A percentile compares a stretch with the other conserved stretches of the same genome.
These are phyloP conservation scores for Xylophagus ater DNA, from an alignment of 2,888 invertebrate genomes.

Conservation along the genomic window DNA sequence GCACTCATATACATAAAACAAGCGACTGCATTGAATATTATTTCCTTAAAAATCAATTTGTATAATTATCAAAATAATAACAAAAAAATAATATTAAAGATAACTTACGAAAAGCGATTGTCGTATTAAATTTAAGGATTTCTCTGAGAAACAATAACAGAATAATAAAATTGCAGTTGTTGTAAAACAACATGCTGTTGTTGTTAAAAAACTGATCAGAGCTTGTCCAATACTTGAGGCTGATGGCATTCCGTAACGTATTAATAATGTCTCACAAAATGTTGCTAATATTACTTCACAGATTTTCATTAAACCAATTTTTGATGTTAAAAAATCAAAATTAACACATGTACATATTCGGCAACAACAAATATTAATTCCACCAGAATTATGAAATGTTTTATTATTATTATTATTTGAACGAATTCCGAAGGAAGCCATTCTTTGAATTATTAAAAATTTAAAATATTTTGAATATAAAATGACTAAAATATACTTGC, in stretches of 20 bases:
- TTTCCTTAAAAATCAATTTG: slow-evolving; percentile 51
- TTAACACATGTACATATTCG: slow-evolving; percentile 70
- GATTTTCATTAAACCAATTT: slow-evolving; percentile 63
- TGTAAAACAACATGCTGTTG: slow-evolving; percentile 67
- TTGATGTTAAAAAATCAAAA: slow-evolving; percentile 59
- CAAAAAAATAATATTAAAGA: slow-evolving; percentile 13
- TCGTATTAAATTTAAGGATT: slow-evolving; percentile 61
- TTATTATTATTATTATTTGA: slow-evolving; percentile 27
- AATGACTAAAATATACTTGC: too few species aligned
- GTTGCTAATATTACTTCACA: slow-evolving; percentile 65
- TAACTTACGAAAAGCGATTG: slow-evolving; percentile 76
- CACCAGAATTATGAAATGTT: too few species aligned
- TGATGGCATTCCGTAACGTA: slow-evolving; percentile 66
- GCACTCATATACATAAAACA: slow-evolving; percentile 68
- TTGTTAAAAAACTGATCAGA: slow-evolving; percentile 69
- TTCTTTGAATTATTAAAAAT: slow-evolving; percentile 12
- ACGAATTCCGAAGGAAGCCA: slow-evolving; percentile 32
- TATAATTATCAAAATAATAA: slow-evolving; percentile 25
- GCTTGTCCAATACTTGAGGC: slow-evolving; percentile 65
- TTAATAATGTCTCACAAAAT: slow-evolving; percentile 68
- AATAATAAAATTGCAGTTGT: slow-evolving; percentile 62
- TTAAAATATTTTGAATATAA: too few species aligned
- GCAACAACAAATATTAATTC: slow-evolving; percentile 62
- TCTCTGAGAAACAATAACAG: slow-evolving; percentile 69
- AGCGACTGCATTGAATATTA: slow-evolving; percentile 64